Evolutionary conservation across 2,113 vertebrate genomes (phyloP).

Genomic region (Tonatia bakeri): DNA sequence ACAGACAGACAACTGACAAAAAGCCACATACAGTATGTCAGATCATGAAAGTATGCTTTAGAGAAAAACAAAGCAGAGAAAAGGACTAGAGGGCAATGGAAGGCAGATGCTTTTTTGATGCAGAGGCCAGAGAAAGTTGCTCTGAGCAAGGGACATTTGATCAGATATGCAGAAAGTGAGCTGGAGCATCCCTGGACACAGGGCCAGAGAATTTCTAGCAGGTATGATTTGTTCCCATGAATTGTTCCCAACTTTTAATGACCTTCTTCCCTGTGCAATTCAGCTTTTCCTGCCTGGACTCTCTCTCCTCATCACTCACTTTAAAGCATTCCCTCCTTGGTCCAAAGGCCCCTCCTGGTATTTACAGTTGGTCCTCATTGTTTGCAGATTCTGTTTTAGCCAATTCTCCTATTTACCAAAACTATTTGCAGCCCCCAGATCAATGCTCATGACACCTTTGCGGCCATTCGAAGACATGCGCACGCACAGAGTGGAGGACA

Average conservation of each 20-base stretch:
- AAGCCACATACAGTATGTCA: not conserved
- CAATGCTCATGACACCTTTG: not conserved
- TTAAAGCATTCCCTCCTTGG: not conserved
- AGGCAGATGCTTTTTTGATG: not conserved
- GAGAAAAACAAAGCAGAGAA: not conserved
- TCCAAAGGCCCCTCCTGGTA: not conserved
- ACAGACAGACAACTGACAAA: not conserved
- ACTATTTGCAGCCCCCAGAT: not conserved
- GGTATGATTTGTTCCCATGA: not conserved
- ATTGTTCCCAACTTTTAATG: not conserved
- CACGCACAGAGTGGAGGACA: not conserved
- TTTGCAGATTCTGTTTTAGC: not conserved
- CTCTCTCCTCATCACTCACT: not conserved
- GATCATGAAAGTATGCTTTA: not conserved
- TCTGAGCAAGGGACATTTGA: not conserved
- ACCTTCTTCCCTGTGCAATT: not conserved
- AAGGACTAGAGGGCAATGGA: not conserved
- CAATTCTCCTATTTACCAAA: not conserved
- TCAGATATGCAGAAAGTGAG: not conserved
- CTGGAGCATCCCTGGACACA: not conserved
- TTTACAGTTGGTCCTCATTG: not conserved
- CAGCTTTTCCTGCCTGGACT: not conserved
- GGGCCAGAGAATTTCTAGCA: not conserved
- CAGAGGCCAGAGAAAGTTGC: not conserved
- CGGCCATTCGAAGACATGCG: fast-evolving